phyloP scores from a whole-genome alignment of 2,888 invertebrate species.

The Malthinus flaveolus region DNA sequence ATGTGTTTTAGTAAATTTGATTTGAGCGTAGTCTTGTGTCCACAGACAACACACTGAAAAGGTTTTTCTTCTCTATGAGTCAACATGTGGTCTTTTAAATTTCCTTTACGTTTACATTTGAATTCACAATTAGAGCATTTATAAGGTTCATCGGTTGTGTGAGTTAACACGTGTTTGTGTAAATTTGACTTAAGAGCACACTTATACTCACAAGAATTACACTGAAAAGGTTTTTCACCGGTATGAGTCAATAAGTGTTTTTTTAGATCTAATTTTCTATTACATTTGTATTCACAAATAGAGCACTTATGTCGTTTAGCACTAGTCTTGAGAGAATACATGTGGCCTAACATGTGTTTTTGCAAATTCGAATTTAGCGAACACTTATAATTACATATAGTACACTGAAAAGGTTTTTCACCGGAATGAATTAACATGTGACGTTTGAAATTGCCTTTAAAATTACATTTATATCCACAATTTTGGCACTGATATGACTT shows the following conservation, averaged over 20 bases:
- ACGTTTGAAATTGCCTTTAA: not conserved
- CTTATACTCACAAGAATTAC: not conserved
- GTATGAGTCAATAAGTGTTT: not conserved
- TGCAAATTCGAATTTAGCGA: not conserved
- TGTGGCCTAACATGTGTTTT: not conserved
- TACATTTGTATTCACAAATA: not conserved
- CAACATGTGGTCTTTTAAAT: not conserved
- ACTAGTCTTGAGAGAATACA: too few relatives aligned
- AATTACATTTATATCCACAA: not conserved
- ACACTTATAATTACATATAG: not conserved
- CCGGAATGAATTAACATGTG: not conserved
- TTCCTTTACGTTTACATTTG: not conserved
- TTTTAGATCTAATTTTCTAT: not conserved
- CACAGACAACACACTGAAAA: not conserved
- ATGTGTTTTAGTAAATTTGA: not conserved
- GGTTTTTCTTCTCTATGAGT: not conserved
- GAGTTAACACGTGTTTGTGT: not conserved
- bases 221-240: not conserved
- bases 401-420: not conserved
- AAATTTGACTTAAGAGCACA: not conserved
- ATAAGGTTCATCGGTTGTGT: not conserved
- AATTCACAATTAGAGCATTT: not conserved
- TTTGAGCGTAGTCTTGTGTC: not conserved
- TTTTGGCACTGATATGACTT: not conserved
- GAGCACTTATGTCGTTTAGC: not conserved